Conservation (phyloP, 2,113 vertebrate species). For the Pollachius pollachius region DNA sequence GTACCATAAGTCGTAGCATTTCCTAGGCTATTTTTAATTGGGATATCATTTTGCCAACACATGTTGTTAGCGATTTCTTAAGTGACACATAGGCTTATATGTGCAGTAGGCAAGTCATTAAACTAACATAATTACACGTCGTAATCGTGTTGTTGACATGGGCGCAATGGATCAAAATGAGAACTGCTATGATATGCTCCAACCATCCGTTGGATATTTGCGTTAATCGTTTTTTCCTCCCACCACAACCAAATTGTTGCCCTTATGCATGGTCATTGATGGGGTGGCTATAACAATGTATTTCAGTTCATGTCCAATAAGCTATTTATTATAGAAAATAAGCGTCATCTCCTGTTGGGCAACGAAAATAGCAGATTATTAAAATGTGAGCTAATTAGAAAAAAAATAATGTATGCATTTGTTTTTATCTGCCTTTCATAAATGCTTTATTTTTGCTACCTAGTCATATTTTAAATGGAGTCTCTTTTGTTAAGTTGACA, state of each 20-base stretch:
- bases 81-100: too few relatives aligned
- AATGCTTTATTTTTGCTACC: background rate
- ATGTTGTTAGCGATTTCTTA: too few relatives aligned
- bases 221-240: background rate
- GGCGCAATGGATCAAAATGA: too few relatives aligned
- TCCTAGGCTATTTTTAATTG: too few relatives aligned
- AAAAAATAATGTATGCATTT: background rate
- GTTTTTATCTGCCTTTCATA: background rate
- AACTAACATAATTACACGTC: too few relatives aligned
- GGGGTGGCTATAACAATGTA: background rate
- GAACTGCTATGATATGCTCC: too few relatives aligned
- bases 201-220: background rate
- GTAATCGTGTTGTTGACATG: too few relatives aligned
- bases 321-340: slow-evolving; percentile 20
- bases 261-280: background rate
- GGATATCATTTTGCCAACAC: too few relatives aligned
- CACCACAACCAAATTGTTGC: background rate
- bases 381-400: slow-evolving; percentile 6
- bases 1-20: too few relatives aligned
- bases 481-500: too few relatives aligned
- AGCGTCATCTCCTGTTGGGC: slow-evolving; percentile 41
- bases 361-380: slow-evolving; percentile 10
- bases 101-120: too few relatives aligned
- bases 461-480: too few relatives aligned
- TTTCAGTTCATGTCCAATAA: background rate